Evolutionary conservation across 2,797 vertebrate species (phyloP).

Genomic region (Molossus molossus): DNA sequence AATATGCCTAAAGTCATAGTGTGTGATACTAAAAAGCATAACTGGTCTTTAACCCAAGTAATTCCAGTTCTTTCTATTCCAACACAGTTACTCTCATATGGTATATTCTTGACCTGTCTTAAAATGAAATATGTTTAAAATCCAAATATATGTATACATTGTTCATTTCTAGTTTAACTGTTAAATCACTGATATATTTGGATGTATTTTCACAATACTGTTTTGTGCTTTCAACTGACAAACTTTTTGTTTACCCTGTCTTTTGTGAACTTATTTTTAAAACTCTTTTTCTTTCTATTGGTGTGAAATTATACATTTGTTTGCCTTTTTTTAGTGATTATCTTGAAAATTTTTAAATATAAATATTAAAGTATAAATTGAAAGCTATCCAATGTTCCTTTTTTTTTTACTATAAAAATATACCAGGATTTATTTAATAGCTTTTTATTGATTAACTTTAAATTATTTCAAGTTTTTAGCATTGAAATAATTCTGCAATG

Average conservation of each 20-base stretch:
- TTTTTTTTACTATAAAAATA: neutral
- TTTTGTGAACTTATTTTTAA: neutral
- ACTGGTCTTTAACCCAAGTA: neutral
- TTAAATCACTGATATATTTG: neutral
- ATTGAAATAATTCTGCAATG: neutral
- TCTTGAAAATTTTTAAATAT: neutral
- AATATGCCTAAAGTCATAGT: neutral
- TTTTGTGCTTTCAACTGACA: neutral
- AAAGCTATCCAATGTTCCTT: neutral
- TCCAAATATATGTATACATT: neutral
- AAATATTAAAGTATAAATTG: neutral
- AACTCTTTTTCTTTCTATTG: neutral
- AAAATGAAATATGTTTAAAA: slow-evolving; percentile 48
- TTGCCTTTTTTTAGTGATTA: neutral
- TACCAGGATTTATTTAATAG: neutral
- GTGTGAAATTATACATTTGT: neutral
- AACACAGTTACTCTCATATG: neutral
- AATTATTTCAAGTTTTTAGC: neutral
- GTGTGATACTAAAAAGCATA: neutral
- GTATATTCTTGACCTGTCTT: neutral
- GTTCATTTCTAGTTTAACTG: neutral
- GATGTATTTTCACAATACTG: neutral
- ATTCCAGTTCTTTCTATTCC: slow-evolving; percentile 15
- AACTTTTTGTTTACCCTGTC: neutral
- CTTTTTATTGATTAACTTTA: neutral